Evolutionary conservation across 2,888 invertebrate species (phyloP).

Genomic region (Pinctada fucata): DNA sequence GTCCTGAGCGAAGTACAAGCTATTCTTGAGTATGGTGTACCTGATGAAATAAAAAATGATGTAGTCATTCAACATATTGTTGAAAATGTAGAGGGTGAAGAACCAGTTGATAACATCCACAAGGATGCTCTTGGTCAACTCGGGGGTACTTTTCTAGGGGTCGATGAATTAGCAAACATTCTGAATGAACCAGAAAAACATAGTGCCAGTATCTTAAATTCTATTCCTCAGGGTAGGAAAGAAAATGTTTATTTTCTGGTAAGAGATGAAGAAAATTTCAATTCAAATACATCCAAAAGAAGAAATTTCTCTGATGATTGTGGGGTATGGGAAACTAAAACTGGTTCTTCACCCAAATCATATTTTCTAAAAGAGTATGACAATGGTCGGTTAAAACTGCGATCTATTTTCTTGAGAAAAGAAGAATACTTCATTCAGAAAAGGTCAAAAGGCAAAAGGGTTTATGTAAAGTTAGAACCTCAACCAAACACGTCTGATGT

Average conservation of each 20-base stretch:
- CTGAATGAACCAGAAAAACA: no score
- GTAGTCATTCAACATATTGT: no score
- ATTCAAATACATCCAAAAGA: not conserved
- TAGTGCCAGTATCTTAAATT: no score
- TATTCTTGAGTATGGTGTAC: no score
- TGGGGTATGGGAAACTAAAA: not conserved
- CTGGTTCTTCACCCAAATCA: slow-evolving; percentile 2
- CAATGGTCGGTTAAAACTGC: not conserved
- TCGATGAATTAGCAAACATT: no score
- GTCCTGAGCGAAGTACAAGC: no score
- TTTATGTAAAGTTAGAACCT: not conserved
- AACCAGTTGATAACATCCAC: no score
- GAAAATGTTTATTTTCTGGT: not conserved
- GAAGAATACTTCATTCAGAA: not conserved
- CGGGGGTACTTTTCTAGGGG: no score
- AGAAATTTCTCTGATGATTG: not conserved
- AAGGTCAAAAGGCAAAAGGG: not conserved
- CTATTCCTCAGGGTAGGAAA: no score
- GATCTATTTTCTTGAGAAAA: not conserved
- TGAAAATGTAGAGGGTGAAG: no score
- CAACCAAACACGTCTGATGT: not conserved
- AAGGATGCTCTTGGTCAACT: no score
- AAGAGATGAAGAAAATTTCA: not conserved
- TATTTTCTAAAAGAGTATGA: not conserved
- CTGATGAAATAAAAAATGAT: no score